Base-by-base conservation (phyloP, 1,140 invertebrate genomes). In the Himalopsyche phryganea region DNA sequence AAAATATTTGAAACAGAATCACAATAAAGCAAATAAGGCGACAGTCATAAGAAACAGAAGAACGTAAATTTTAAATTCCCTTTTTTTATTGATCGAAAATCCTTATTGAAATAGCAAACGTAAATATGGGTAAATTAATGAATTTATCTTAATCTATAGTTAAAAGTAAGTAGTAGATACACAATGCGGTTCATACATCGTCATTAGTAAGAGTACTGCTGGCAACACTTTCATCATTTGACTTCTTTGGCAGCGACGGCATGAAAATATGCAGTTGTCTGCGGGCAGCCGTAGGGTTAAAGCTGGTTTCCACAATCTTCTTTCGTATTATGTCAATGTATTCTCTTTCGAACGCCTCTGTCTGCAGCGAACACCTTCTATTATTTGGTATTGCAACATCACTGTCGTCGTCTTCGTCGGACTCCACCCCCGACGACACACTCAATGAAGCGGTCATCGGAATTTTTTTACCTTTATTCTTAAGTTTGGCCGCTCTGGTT, bases 261-360 rank as follows among this genome's bases (percentile, higher is more conserved):
- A 87, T 82, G 61, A 86, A 85, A 44, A 88, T 84, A 63, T 88
- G 85, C 10, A 88, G 72, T 66, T 87, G 83, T 60, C 76, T 74
- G 66, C 78, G 80, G 5, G 67, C 48, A 9, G 45, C 66, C 58
- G 71, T 73, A 15, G 48, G 51, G 19, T 66, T 66, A 32, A 44
- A 66, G 46, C 19, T 60, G 1, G 44, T 63, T 50, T 66, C 61
- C 23, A 50, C 48, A 33, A 77, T 60, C 64, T 76, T 76, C 52
- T 76, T 76, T 49, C 65, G 73, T 23, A 79, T 65, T 54, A 78
- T 66, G 14, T 76, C 73, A 0, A 70, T 70, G 50, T 77, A 78
- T 48, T 78, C 73, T 55, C 72, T 74, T 49, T 78, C 70, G 1
- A 76, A 45, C 6, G 40, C 18, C 1, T 15, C 23, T 11, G 32